Base-by-base conservation (phyloP, 2,113 vertebrate species). In the Ictalurus furcatus region DNA sequence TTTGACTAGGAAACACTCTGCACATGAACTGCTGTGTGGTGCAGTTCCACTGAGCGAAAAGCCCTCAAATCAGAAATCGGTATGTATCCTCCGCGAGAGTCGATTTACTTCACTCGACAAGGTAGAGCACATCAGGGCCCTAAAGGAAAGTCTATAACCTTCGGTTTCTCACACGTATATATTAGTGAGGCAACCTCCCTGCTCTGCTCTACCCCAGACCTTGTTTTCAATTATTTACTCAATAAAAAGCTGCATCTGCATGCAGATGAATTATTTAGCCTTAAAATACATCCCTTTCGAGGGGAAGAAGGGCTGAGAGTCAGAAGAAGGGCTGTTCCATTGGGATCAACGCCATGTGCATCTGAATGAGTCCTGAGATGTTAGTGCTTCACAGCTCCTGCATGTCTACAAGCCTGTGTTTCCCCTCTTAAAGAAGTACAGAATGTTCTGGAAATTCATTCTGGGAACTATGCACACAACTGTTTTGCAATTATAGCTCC, bases 221-320 rank as follows among this genome's bases (percentile, higher is more conserved):
- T 9, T 52, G 21, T 65, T 85, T 88, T 96, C 61, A 95, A 95
- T 95, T 94, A 95, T 96, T 95, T 92, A 95, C 90, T 88, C 83
- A 91, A 95, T 95, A 94, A 95, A 95, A 95, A 94, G 94, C 94
- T 88, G 87, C 93, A 93, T 94, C 94, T 95, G 92, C 92, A 91
- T 90, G 80, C 83, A 87, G 87, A 93, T 96, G 28, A 95, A 95
- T 95, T 92, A 95, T 96, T 93, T 76, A 95, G 25, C 9, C 58
- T 92, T 93, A 94, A 94, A 94, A 94, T 93, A 92, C 89, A 71
- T 92, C 90, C 93, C 87, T 92, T 90, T 44, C 52, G 28, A 37
- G 58, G 85, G 82, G 63, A 83, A 85, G 37, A 52, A 73, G 56
- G 54, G 44, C 44, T 48, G 44, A 6, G 44, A 48, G 44, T 48